Evolutionary conservation across 1,140 invertebrate species (phyloP).

Genomic region (Drosophila auraria): DNA sequence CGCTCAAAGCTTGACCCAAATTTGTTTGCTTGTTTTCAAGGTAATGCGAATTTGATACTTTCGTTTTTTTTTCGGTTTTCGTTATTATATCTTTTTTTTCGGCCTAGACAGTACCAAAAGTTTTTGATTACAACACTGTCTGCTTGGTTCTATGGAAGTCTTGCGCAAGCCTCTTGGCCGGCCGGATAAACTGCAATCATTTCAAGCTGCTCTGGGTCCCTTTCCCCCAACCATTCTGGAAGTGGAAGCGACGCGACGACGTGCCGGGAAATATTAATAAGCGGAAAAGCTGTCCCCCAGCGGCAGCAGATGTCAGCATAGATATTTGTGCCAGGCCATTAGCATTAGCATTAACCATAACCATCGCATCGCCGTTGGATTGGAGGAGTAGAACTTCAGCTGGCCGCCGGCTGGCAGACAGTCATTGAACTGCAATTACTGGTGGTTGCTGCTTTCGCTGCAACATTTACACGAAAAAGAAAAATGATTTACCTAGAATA

Average conservation of each 20-base stretch:
- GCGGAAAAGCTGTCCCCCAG: conserved; percentile 69
- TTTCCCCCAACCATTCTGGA: conserved; percentile 7
- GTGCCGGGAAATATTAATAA: conserved; percentile 80
- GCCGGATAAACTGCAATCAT: conserved; percentile 57
- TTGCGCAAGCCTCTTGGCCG: conserved; percentile 54
- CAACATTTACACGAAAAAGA: conserved; percentile 3
- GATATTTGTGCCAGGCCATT: conserved; percentile 72
- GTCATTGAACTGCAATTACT: conserved; percentile 72
- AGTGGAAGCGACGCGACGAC: conserved; percentile 45
- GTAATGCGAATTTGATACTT: conserved; percentile 79
- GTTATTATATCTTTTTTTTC: conserved; percentile 19
- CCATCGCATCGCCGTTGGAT: conserved; percentile 64
- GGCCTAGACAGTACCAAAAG: conserved; percentile 34
- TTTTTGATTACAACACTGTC: conserved; percentile 65
- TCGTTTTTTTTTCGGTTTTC: conserved; percentile 52
- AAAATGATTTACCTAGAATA: background rate
- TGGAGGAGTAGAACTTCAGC: conserved; percentile 62
- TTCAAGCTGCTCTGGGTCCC: conserved; percentile 39
- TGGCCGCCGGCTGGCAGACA: conserved; percentile 26
- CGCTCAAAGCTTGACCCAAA: conserved; percentile 70
- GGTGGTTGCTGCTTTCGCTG: conserved; percentile 36
- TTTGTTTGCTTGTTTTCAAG: conserved; percentile 70
- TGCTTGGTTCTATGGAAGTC: conserved; percentile 58
- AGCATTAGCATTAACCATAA: conserved; percentile 37
- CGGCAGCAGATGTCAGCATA: conserved; percentile 51